Conservation (phyloP, 2,888 invertebrate genomes). For the Pelosia muscerda region DNA sequence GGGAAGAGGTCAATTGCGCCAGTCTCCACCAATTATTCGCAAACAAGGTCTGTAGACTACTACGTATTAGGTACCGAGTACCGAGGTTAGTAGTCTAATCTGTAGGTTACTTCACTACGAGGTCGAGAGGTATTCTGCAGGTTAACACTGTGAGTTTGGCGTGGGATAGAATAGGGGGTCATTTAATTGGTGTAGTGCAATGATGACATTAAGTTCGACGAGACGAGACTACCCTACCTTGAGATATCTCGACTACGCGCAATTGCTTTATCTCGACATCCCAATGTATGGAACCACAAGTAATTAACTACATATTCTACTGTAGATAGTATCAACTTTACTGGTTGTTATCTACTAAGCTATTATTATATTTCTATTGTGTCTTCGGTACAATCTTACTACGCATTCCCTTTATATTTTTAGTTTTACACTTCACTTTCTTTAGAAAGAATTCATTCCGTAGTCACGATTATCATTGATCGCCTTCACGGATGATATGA, state of each 20-base stretch:
- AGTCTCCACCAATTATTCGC: conserved; percentile 61
- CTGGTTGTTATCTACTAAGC: background rate
- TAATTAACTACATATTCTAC: background rate
- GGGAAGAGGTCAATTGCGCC: conserved; percentile 66
- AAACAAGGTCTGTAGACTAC: conserved; percentile 62
- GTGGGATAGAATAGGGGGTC: background rate
- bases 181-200: background rate
- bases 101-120: background rate
- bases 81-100: conserved; percentile 26
- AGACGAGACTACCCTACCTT: background rate
- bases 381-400: background rate
- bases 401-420: conserved; percentile 28
- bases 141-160: background rate
- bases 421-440: conserved; percentile 47
- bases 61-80: conserved; percentile 13
- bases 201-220: background rate
- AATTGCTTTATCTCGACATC: background rate
- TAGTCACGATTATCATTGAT: conserved; percentile 46
- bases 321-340: background rate
- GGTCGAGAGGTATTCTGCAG: too few species aligned
- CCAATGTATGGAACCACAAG: background rate
- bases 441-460: conserved; percentile 38
- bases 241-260: background rate
- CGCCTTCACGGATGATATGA: conserved; percentile 33
- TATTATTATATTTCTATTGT: background rate